Evolutionary conservation across 2,113 vertebrate species (phyloP).

Genomic region (Hyla sarda): DNA sequence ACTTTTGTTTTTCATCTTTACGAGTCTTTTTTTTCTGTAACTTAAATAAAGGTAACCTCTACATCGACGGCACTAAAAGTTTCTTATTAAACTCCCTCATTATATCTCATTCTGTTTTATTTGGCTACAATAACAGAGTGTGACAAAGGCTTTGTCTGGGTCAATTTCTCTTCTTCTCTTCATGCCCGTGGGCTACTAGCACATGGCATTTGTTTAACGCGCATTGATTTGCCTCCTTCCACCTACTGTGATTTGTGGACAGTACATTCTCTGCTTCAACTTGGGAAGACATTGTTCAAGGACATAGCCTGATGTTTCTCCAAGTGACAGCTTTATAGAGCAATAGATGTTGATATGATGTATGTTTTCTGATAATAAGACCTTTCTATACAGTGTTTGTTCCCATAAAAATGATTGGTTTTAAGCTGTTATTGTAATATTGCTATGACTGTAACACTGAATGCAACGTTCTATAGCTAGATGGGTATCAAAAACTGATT

Average conservation of each 20-base stretch:
- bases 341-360: constrained; percentile 70
- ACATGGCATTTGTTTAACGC: constrained; percentile 62
- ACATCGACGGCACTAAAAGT: constrained; percentile 23
- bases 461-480: constrained; percentile 63
- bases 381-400: constrained; percentile 70
- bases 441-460: constrained; percentile 65
- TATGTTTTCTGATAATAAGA: constrained; percentile 68
- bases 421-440: constrained; percentile 71
- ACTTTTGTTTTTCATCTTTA: background rate
- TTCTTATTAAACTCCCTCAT: constrained; percentile 31
- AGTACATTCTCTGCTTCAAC: constrained; percentile 67
- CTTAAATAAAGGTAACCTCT: constrained; percentile 25
- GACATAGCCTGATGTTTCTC: constrained; percentile 72
- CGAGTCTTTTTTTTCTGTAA: background rate
- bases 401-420: constrained; percentile 73
- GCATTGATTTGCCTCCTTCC: constrained; percentile 65
- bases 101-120: constrained; percentile 61
- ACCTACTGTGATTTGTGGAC: constrained; percentile 70
- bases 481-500: constrained; percentile 61
- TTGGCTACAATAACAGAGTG: constrained; percentile 60
- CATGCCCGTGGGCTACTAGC: constrained; percentile 61
- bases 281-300: constrained; percentile 70
- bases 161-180: constrained; percentile 34
- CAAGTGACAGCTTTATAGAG: constrained; percentile 75
- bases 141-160: constrained; percentile 60